Evolutionary conservation across 2,888 invertebrate species (phyloP), one percentile per base, ranked within the genome.

Genomic region (Agriotes lineatus): DNA sequence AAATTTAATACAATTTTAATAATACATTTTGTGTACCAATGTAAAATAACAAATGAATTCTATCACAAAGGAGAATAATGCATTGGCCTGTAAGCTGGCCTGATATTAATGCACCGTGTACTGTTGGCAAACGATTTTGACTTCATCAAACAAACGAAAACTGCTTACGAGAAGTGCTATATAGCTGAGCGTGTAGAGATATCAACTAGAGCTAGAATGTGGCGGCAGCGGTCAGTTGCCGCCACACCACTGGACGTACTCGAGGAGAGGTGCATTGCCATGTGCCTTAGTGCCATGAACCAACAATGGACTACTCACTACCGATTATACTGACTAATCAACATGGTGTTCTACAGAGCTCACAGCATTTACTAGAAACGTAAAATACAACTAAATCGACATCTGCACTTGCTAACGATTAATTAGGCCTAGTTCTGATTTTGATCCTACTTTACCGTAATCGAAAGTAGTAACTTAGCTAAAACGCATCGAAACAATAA

Each of bases 251-350:
- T 84, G 84, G 83, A 84, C 84, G 84, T 83, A 82, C 82, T 80
- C 76, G 78, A 80, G 83, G 82, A 83, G 82, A 83, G 84, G 84
- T 84, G 84, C 84, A 82, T 82, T 83, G 83, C 83, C 79, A 82
- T 82, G 73, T 77, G 80, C 80, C 76, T 82, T 82, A 83, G 83
- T 84, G 83, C 83, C 82, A 77, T 79, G 74, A 75, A 77, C 77
- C 77, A 77, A 74, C 70, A 72, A 73, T 74, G 78, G 78, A 78
- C 79, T 81, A 80, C 70, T 75, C 74, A 70, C 77, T 80, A 81
- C 75, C 71, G 74, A 74, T 73, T 76, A 77, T 75, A 77, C 74
- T 69, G 74, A 76, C 74, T 72, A 74, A 69, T 66, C 65, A 75
- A 76, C 76, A 76, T 80, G 80, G 80, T 80, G 80, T 81, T 81